Percentiles rank a stretch among this genome's conserved stretches.
phyloP scores from a whole-genome alignment of 2,113 vertebrate species.

The Sisor rabdophorus region DNA sequence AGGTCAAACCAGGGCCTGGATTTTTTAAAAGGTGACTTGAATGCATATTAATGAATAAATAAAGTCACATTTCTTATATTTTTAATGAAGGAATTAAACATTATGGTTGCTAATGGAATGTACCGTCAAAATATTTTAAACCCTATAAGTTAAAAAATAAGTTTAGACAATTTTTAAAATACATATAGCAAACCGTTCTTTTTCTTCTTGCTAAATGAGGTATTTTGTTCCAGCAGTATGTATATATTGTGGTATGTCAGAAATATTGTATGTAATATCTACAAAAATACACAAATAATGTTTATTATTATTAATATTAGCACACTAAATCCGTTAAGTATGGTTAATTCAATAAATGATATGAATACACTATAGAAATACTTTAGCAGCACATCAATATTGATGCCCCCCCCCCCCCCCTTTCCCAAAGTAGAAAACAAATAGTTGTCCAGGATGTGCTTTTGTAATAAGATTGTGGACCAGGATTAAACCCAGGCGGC shows the following conservation, averaged over 20 bases:
- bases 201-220: not conserved
- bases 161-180: not conserved
- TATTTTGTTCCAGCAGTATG: not conserved
- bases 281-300: too few relatives aligned
- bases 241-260: not conserved
- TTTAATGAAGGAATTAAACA: not conserved
- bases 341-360: too few relatives aligned
- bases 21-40: not conserved
- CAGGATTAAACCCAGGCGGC: too few relatives aligned
- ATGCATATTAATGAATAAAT: not conserved
- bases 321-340: too few relatives aligned
- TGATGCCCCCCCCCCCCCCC: too few relatives aligned
- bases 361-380: too few relatives aligned
- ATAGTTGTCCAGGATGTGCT: too few relatives aligned
- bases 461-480: too few relatives aligned
- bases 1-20: not conserved
- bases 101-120: not conserved
- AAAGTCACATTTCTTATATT: too few relatives aligned
- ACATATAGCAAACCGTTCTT: not conserved
- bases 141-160: not conserved
- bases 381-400: too few relatives aligned
- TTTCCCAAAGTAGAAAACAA: too few relatives aligned
- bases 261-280: too few relatives aligned
- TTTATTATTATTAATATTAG: not conserved
- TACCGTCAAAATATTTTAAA: not conserved